A percentile compares a stretch with the other conserved stretches of the same genome.
Evolutionary conservation across 2,113 vertebrate genomes (phyloP).

Genomic region (Phrynosoma blainvillii): DNA sequence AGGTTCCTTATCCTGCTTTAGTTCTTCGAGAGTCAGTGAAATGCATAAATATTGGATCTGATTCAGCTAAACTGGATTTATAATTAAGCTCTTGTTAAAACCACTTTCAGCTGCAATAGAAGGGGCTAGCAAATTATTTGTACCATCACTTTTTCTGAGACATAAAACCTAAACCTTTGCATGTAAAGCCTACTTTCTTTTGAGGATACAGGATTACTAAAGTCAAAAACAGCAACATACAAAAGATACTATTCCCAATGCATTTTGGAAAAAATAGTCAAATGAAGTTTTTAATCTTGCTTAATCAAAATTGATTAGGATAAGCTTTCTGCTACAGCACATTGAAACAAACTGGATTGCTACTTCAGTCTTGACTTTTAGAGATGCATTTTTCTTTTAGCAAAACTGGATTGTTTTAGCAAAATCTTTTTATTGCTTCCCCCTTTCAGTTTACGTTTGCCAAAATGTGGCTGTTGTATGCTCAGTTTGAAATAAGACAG

Average conservation of each 20-base stretch:
- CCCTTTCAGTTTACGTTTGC: slow-evolving; percentile 93
- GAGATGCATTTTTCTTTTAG: neutral
- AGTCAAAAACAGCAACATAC: fast-evolving
- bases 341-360: neutral
- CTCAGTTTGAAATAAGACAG: slow-evolving; percentile 96
- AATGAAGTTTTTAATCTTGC: neutral
- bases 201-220: neutral
- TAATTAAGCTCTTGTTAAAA: neutral
- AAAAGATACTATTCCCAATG: neutral
- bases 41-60: neutral
- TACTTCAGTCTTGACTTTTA: neutral
- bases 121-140: neutral
- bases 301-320: neutral
- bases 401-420: neutral
- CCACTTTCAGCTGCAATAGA: neutral
- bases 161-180: neutral
- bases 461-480: slow-evolving; percentile 95
- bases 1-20: neutral
- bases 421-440: slow-evolving; percentile 38
- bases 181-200: neutral
- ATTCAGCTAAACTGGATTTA: neutral
- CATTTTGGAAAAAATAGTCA: neutral
- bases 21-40: fast-evolving
- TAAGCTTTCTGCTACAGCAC: neutral
- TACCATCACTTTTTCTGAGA: neutral